These are phyloP conservation scores for Tipula helvola DNA, from an alignment of 2,888 invertebrate genomes.

Conservation along the genomic window DNA sequence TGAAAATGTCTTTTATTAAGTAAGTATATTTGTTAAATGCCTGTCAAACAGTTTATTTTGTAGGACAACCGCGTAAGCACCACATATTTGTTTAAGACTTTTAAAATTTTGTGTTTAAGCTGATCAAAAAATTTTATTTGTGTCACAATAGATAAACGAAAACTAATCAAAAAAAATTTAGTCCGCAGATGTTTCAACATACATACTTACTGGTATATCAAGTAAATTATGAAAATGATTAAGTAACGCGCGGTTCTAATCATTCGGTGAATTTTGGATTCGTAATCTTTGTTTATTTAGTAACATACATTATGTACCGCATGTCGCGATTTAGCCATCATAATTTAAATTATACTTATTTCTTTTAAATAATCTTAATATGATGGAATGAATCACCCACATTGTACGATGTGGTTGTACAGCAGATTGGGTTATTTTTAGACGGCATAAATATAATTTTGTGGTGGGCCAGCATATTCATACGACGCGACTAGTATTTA, in stretches of 20 bases:
- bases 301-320: background rate
- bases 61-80: background rate
- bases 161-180: background rate
- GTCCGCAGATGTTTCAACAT: background rate
- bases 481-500: background rate
- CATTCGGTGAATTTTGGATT: background rate
- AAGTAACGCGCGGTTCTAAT: background rate
- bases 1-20: background rate
- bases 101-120: background rate
- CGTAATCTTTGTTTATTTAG: background rate
- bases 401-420: background rate
- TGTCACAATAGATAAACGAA: background rate
- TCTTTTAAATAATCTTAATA: background rate
- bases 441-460: background rate
- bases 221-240: background rate
- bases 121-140: background rate
- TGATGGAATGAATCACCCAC: background rate
- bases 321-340: background rate
- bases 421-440: background rate
- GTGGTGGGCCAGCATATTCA: background rate
- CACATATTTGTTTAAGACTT: background rate
- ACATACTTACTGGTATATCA: background rate
- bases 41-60: background rate
- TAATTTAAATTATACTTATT: background rate
- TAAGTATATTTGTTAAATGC: background rate